Conservation (phyloP, 1,140 invertebrate genomes). For the Chironomus striatipennis region DNA sequence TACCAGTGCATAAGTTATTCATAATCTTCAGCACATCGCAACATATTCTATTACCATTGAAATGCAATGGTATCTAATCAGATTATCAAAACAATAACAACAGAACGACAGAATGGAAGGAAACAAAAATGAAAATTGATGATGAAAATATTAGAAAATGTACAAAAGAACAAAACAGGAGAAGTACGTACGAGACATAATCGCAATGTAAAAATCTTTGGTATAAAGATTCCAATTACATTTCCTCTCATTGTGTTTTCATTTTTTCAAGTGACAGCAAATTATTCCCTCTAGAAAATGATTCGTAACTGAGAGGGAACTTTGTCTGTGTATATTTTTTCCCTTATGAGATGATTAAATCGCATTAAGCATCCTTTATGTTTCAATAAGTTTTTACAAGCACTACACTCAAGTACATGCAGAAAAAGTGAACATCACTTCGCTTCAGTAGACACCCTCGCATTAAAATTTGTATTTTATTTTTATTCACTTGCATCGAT, state of each 20-base stretch:
- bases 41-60: too few species aligned
- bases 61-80: neutral
- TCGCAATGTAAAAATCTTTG: neutral
- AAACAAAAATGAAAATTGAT: neutral
- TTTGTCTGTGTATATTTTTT: neutral
- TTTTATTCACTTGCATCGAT: slow-evolving; percentile 20
- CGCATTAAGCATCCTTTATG: slow-evolving; percentile 17
- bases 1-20: too few species aligned
- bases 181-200: neutral
- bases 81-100: slow-evolving; percentile 14
- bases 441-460: slow-evolving; percentile 1
- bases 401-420: neutral
- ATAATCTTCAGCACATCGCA: too few species aligned
- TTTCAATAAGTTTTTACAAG: neutral
- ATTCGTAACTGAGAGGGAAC: neutral
- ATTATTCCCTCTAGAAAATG: neutral
- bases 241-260: too few species aligned
- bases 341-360: neutral
- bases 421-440: slow-evolving; percentile 7
- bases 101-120: neutral
- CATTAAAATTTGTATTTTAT: neutral
- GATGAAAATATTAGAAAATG: slow-evolving; percentile 5
- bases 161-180: neutral
- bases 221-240: slow-evolving; percentile 12
- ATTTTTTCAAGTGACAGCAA: neutral